Percentiles rank a stretch among this genome's conserved stretches.
phyloP scores from a whole-genome alignment of 2,797 vertebrate species.

The Periparus ater region DNA sequence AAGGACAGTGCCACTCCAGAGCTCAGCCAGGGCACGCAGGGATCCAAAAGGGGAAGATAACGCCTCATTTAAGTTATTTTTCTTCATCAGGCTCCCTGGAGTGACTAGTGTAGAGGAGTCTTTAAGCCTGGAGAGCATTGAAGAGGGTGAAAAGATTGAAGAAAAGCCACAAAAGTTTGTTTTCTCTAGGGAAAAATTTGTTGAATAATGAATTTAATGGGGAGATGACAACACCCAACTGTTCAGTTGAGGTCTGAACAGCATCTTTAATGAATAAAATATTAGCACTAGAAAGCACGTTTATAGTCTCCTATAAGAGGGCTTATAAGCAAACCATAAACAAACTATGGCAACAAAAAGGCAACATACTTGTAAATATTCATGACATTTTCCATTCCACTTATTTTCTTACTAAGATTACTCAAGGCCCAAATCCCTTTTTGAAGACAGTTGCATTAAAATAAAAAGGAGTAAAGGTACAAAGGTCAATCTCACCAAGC shows the following conservation, averaged over 20 bases:
- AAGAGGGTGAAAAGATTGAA: neutral
- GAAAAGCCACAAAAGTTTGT: neutral
- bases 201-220: conserved; percentile 26
- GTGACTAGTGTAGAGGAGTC: neutral
- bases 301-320: neutral
- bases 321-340: conserved; percentile 30
- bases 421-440: neutral
- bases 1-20: neutral
- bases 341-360: conserved; percentile 32
- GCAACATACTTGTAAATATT: neutral
- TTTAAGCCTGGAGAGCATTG: neutral
- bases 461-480: neutral
- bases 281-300: neutral
- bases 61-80: neutral
- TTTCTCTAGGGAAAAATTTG: neutral
- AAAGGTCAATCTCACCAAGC: neutral
- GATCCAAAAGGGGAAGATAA: neutral
- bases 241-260: conserved; percentile 22
- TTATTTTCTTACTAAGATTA: conserved; percentile 33
- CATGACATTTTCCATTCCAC: conserved; percentile 31
- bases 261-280: conserved; percentile 28
- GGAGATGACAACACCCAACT: neutral
- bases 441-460: conserved; percentile 14
- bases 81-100: neutral
- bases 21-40: neutral